phyloP scores from a whole-genome alignment of 2,113 vertebrate genomes.

The Galeopterus variegatus region DNA sequence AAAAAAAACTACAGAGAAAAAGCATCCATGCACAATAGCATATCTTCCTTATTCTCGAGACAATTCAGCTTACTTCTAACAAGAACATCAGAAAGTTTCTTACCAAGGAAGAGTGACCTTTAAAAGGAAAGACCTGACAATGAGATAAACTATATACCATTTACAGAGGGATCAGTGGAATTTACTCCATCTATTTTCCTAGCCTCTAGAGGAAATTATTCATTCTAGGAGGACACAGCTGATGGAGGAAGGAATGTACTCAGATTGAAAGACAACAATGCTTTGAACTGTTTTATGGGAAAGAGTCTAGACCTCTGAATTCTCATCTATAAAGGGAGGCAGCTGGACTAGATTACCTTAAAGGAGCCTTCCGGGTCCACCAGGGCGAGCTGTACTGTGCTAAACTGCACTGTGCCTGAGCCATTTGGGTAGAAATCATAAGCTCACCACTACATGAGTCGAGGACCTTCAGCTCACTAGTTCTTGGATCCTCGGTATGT shows the following conservation, averaged over 20 bases:
- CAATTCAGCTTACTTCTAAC: conserved; percentile 66
- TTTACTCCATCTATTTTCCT: conserved; percentile 87
- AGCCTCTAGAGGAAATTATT: conserved; percentile 82
- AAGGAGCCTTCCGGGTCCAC: neutral
- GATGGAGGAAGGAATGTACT: conserved; percentile 80
- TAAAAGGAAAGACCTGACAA: conserved; percentile 83
- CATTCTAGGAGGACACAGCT: conserved; percentile 78
- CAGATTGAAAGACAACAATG: conserved; percentile 69
- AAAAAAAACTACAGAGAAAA: neutral
- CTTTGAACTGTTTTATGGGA: conserved; percentile 75
- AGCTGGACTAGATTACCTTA: neutral
- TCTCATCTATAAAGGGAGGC: neutral
- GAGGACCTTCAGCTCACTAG: neutral
- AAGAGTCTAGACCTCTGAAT: conserved; percentile 42
- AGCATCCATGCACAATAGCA: neutral
- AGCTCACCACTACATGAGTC: neutral
- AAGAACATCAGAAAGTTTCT: conserved; percentile 82
- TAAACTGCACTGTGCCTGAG: neutral
- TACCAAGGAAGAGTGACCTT: conserved; percentile 85
- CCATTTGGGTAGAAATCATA: neutral
- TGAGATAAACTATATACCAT: conserved; percentile 85
- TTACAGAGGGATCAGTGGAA: conserved; percentile 88
- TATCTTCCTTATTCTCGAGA: conserved; percentile 36
- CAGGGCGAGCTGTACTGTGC: neutral
- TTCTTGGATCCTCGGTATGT: neutral